These are phyloP conservation scores for Discoglossus pictus DNA, from an alignment of 2,797 vertebrate genomes.

Conservation along the genomic window DNA sequence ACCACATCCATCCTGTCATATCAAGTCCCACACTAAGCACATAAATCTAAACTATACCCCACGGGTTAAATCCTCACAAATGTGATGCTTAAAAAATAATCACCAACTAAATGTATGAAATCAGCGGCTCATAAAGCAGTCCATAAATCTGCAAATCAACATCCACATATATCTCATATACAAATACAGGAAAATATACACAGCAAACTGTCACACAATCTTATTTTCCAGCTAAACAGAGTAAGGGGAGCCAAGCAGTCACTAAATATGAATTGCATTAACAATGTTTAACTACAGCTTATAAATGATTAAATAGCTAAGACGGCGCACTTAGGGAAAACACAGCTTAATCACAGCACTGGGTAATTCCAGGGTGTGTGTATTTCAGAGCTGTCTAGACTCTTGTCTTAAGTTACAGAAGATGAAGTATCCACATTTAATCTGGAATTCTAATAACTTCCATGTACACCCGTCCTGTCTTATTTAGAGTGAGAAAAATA, in stretches of 20 bases:
- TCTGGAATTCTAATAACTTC: conserved; percentile 11
- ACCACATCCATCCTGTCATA: too few species aligned
- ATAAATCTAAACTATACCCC: too few species aligned
- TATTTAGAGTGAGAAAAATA: conserved; percentile 28
- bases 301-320: conserved; percentile 26
- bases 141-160: too few species aligned
- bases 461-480: conserved; percentile 12
- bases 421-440: conserved; percentile 25
- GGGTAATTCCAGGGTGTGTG: background rate
- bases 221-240: background rate
- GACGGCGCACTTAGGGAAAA: conserved; percentile 5
- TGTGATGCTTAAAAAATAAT: too few species aligned
- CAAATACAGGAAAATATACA: too few species aligned
- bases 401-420: background rate
- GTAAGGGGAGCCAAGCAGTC: background rate
- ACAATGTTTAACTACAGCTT: conserved; percentile 20
- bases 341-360: conserved; percentile 5
- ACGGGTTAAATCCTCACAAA: too few species aligned
- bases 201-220: background rate
- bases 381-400: background rate
- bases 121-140: too few species aligned
- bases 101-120: too few species aligned
- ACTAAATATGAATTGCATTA: conserved; percentile 10
- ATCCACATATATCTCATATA: too few species aligned
- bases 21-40: too few species aligned